These are phyloP conservation scores for Magallana nippona DNA, from an alignment of 2,888 invertebrate species.

Conservation along the genomic window DNA sequence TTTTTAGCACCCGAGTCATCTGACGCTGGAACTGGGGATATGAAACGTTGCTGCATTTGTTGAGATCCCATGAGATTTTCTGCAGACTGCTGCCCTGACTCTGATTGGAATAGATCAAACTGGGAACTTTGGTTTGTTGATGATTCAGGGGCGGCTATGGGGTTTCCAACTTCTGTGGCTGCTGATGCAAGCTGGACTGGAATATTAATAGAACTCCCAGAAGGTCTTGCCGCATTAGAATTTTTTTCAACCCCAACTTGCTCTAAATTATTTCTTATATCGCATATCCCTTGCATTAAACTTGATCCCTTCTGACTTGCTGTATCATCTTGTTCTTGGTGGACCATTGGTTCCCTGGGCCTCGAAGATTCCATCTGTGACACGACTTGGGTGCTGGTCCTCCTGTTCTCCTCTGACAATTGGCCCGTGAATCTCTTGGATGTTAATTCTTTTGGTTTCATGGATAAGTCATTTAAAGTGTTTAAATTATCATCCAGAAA, in stretches of 20 bases:
- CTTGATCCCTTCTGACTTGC: neutral
- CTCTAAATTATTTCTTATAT: neutral
- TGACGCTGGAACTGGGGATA: neutral
- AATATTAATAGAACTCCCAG: neutral
- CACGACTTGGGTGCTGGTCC: neutral
- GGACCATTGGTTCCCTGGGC: neutral
- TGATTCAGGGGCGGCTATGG: too few relatives aligned
- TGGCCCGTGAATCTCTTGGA: neutral
- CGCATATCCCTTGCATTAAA: neutral
- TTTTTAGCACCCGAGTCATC: neutral
- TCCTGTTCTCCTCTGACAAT: neutral
- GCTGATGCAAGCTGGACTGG: neutral
- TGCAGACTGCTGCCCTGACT: neutral
- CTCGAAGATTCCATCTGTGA: neutral
- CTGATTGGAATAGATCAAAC: neutral
- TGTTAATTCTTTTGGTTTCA: neutral
- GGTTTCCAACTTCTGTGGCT: too few relatives aligned
- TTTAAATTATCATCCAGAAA: constrained; percentile 16
- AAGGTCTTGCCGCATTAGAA: neutral
- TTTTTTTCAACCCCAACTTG: neutral
- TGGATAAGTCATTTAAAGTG: neutral
- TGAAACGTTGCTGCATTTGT: too few relatives aligned
- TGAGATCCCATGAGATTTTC: neutral
- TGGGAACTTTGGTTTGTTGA: too few relatives aligned
- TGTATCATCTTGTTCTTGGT: neutral